phyloP scores from a whole-genome alignment of 2,888 invertebrate genomes.

The Didymodactylos carnosus region DNA sequence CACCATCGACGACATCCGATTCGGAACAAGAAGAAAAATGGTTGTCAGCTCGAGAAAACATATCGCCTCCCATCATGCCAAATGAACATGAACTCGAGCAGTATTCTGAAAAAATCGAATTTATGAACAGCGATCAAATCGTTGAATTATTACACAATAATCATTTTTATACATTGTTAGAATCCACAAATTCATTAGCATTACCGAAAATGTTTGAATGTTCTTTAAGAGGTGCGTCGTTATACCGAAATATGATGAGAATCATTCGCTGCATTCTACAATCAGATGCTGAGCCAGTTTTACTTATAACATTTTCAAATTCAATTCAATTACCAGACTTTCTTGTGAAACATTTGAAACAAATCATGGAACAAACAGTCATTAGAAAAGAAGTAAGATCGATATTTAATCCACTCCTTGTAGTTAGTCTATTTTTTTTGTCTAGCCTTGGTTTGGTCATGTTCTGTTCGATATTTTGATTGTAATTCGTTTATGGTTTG shows the following conservation, averaged over 20 bases:
- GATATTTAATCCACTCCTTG: too few relatives aligned
- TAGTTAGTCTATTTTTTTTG: too few relatives aligned
- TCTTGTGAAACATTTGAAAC: background rate
- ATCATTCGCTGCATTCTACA: background rate
- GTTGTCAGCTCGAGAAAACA: background rate
- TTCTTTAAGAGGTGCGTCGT: background rate
- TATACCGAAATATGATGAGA: background rate
- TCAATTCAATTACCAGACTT: background rate
- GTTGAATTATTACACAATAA: background rate
- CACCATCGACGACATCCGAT: background rate
- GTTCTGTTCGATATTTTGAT: background rate
- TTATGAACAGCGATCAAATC: background rate
- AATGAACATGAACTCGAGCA: background rate
- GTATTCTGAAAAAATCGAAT: background rate
- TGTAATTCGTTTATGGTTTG: background rate
- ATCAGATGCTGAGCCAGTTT: background rate
- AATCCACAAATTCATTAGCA: background rate
- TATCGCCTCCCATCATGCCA: background rate
- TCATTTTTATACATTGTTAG: background rate
- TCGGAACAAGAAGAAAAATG: background rate
- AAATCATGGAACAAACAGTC: background rate
- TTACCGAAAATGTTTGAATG: background rate
- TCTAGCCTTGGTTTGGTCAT: background rate
- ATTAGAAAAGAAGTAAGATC: background rate
- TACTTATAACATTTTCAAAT: background rate